Evolutionary conservation across 2,888 invertebrate genomes (phyloP).

Genomic region (Aspidiotus rigidus): DNA sequence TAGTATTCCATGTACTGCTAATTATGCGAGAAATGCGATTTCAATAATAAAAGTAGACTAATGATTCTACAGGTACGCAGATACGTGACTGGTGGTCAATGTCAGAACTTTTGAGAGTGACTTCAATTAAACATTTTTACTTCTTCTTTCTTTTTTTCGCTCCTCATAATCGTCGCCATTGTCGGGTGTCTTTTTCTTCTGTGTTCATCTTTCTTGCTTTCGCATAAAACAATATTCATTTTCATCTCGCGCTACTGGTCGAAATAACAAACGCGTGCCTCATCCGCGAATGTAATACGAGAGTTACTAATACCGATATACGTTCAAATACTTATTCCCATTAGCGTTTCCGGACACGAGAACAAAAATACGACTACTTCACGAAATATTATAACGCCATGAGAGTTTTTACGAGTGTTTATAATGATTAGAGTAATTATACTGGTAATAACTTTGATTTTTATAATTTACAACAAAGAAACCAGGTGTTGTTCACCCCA

Average conservation of each 20-base stretch:
- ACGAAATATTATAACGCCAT: conserved; percentile 18
- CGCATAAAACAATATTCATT: conserved; percentile 26
- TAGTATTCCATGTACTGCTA: conserved; percentile 28
- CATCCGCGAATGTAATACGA: conserved; percentile 21
- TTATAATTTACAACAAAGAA: conserved; percentile 9
- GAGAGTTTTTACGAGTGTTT: conserved; percentile 11
- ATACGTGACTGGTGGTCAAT: conserved; percentile 29
- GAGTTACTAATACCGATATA: conserved; percentile 5
- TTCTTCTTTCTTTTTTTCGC: conserved; percentile 6
- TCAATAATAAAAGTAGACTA: conserved; percentile 31
- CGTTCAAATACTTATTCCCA: conserved; percentile 3
- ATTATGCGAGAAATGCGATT: conserved; percentile 31
- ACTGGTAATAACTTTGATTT: conserved; percentile 16
- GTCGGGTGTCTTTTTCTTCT: conserved; percentile 5
- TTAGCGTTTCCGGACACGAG: conserved; percentile 11
- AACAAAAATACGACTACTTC: conserved; percentile 14
- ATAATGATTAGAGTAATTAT: conserved; percentile 18
- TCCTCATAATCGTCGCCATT: neutral
- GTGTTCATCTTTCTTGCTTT: conserved; percentile 28
- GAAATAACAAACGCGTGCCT: conserved; percentile 25
- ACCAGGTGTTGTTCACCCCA: conserved; percentile 17
- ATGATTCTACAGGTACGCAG: conserved; percentile 20
- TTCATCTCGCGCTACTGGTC: conserved; percentile 25
- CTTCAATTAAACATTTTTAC: conserved; percentile 26
- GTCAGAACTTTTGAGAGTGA: conserved; percentile 30